Conservation (phyloP, 2,888 invertebrate genomes). For the Amphipoea oculea region DNA sequence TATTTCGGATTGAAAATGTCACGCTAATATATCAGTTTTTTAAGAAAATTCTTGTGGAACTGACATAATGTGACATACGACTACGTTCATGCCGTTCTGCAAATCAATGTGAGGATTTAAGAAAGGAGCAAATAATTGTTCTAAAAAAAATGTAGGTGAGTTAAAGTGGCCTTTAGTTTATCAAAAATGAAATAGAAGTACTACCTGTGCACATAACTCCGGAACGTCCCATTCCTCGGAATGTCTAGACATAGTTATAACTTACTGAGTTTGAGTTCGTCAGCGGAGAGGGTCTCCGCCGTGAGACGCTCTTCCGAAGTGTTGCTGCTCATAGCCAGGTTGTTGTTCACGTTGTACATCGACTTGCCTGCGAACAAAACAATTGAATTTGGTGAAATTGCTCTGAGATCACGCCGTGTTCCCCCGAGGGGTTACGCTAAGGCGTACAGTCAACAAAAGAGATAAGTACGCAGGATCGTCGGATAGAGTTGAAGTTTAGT, state of each 20-base stretch:
- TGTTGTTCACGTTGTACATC: constrained; percentile 89
- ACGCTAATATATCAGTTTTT: background rate
- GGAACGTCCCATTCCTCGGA: background rate
- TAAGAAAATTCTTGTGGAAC: background rate
- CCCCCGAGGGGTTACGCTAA: too few species aligned
- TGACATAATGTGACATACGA: background rate
- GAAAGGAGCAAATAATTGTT: background rate
- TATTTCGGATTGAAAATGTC: background rate
- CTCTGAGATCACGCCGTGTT: background rate
- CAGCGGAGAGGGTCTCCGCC: constrained; percentile 85
- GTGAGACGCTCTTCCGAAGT: constrained; percentile 91
- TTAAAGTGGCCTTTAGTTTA: background rate
- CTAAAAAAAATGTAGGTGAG: background rate
- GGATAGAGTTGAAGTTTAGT: too few species aligned
- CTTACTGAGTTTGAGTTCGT: constrained; percentile 88
- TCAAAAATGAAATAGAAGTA: background rate
- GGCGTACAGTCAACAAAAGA: too few species aligned
- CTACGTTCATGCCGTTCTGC: background rate
- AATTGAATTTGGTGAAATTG: background rate
- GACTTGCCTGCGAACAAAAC: constrained; percentile 82
- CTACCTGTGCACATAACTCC: constrained; percentile 15
- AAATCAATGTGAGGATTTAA: background rate
- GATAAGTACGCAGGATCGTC: too few species aligned
- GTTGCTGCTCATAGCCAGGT: constrained; percentile 87
- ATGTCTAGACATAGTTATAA: constrained; percentile 29